phyloP scores from a whole-genome alignment of 2,888 invertebrate genomes.

The Vannuccia rotundouncinata region DNA sequence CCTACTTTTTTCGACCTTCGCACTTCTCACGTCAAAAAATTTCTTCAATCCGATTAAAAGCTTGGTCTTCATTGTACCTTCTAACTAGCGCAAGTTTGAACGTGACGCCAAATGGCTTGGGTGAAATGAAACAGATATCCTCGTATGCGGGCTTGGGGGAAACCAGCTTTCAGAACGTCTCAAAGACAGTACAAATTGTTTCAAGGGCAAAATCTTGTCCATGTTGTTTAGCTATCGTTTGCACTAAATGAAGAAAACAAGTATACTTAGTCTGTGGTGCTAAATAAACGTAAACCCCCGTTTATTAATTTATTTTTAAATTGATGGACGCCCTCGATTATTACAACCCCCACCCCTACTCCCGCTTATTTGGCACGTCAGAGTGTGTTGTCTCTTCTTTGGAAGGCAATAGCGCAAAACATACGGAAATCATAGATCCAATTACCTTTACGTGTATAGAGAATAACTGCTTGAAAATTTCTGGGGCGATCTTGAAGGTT shows the following conservation, averaged over 20 bases:
- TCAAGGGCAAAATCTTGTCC: neutral
- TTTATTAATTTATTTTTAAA: too few relatives aligned
- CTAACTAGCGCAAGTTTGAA: neutral
- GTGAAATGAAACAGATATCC: neutral
- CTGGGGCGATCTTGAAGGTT: neutral
- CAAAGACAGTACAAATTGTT: neutral
- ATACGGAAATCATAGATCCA: neutral
- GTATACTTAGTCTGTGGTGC: too few relatives aligned
- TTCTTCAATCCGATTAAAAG: neutral
- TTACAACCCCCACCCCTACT: too few relatives aligned
- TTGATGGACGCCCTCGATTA: too few relatives aligned
- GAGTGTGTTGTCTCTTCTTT: constrained; percentile 15
- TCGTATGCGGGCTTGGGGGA: neutral
- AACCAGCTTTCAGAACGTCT: neutral
- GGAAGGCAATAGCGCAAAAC: neutral
- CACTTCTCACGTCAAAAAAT: too few relatives aligned
- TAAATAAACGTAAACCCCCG: too few relatives aligned
- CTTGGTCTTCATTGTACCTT: neutral
- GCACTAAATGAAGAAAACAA: constrained; percentile 22
- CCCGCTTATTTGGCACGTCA: too few relatives aligned
- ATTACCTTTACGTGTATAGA: constrained; percentile 25
- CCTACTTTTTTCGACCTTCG: too few relatives aligned
- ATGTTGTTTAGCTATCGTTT: constrained; percentile 17
- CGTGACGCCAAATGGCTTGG: neutral
- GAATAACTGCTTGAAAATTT: neutral